phyloP scores from a whole-genome alignment of 2,113 vertebrate species.

The Craseonycteris thonglongyai region DNA sequence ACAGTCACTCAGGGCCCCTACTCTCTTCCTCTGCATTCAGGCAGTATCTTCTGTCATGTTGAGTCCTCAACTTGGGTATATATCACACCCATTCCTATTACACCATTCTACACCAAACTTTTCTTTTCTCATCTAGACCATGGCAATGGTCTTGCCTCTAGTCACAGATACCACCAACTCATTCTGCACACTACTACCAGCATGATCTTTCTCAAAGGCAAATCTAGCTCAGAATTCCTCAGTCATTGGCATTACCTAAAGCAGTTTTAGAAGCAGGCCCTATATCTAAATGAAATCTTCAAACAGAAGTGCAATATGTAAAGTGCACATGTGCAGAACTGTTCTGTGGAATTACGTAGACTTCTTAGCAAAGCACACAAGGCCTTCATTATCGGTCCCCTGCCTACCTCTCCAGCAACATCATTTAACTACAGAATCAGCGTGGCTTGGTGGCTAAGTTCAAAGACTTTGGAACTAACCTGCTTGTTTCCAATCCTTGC shows the following conservation, averaged over 20 bases:
- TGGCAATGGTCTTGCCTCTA: not conserved
- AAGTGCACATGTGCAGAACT: not conserved
- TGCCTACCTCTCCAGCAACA: not conserved
- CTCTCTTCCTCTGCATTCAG: not conserved
- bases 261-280: not conserved
- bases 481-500: not conserved
- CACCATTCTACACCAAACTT: not conserved
- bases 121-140: not conserved
- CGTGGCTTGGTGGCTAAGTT: not conserved
- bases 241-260: not conserved
- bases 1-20: not conserved
- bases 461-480: not conserved
- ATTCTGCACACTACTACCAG: not conserved
- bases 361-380: not conserved
- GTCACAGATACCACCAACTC: not conserved
- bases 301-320: not conserved
- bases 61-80: not conserved
- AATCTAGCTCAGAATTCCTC: not conserved
- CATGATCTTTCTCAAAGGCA: not conserved
- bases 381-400: not conserved
- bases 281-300: constrained; percentile 45
- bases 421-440: not conserved
- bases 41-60: not conserved
- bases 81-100: not conserved
- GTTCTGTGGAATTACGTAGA: not conserved